These are phyloP conservation scores for Petromus typicus DNA, from an alignment of 2,113 vertebrate genomes.

Conservation along the genomic window DNA sequence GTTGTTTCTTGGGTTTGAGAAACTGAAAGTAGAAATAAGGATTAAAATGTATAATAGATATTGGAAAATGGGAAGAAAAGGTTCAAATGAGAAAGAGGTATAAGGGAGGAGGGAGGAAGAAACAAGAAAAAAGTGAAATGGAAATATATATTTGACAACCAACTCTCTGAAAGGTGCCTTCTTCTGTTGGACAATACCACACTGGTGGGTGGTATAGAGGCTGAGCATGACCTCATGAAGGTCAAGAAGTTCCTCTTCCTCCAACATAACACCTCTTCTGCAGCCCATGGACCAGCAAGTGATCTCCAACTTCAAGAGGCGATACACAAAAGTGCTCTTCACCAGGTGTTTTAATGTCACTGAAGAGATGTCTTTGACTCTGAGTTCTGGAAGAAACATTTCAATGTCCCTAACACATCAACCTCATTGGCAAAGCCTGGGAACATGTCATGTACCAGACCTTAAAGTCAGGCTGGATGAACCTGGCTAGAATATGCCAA, in stretches of 20 bases:
- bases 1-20: no score
- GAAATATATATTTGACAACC: background rate
- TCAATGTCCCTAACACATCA: background rate
- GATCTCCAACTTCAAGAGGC: background rate
- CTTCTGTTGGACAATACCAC: background rate
- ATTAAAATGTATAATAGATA: no score
- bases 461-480: background rate
- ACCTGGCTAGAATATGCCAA: background rate
- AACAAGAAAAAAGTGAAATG: no score
- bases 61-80: no score
- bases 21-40: no score
- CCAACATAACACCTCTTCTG: background rate
- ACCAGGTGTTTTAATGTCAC: background rate
- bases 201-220: background rate
- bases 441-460: background rate
- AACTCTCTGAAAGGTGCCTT: background rate
- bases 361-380: background rate
- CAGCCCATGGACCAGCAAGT: background rate
- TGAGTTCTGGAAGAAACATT: background rate
- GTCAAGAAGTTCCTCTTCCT: background rate
- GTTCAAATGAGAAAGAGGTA: no score
- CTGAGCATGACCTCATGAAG: background rate
- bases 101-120: no score
- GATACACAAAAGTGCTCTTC: background rate
- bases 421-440: background rate